These are phyloP conservation scores for Bugula neritina DNA, from an alignment of 2,888 invertebrate genomes.

Conservation along the genomic window DNA sequence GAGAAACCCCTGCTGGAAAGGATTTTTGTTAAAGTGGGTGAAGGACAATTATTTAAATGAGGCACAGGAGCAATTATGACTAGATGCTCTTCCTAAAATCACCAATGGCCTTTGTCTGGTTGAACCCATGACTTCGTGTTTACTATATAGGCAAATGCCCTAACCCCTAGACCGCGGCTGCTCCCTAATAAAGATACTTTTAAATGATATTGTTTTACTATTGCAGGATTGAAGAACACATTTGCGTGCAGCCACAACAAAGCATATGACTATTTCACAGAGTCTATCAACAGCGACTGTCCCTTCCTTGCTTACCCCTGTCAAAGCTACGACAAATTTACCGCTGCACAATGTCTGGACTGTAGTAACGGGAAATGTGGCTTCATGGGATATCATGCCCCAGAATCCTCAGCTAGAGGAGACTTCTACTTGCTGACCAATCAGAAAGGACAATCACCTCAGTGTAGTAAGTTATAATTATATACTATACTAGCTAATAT, in stretches of 20 bases:
- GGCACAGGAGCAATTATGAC: too few relatives aligned
- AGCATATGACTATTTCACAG: conserved; percentile 74
- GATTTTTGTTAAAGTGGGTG: too few relatives aligned
- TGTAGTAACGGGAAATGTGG: conserved; percentile 42
- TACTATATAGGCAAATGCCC: too few relatives aligned
- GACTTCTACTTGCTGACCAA: conserved; percentile 16
- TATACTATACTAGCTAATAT: not conserved
- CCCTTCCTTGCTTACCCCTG: conserved; percentile 74
- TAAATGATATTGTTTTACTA: too few relatives aligned
- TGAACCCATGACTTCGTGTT: too few relatives aligned
- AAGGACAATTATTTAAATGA: too few relatives aligned
- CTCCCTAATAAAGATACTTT: too few relatives aligned
- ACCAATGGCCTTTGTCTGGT: too few relatives aligned
- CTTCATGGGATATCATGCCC: conserved; percentile 51
- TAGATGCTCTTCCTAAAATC: too few relatives aligned
- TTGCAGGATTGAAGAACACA: conserved; percentile 62
- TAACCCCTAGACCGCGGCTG: too few relatives aligned
- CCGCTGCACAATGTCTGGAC: conserved; percentile 65
- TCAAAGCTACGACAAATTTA: conserved; percentile 70
- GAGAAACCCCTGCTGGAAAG: too few relatives aligned
- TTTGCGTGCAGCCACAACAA: conserved; percentile 82
- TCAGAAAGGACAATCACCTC: conserved; percentile 15
- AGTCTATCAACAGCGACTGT: conserved; percentile 72
- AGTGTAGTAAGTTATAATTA: conserved; percentile 15
- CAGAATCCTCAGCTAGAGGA: conserved; percentile 30